A percentile compares a stretch with the other conserved stretches of the same genome.
Conservation (phyloP, 37 sponge, comb jelly and placozoan species). For the Diacarnus erythraeanus region DNA sequence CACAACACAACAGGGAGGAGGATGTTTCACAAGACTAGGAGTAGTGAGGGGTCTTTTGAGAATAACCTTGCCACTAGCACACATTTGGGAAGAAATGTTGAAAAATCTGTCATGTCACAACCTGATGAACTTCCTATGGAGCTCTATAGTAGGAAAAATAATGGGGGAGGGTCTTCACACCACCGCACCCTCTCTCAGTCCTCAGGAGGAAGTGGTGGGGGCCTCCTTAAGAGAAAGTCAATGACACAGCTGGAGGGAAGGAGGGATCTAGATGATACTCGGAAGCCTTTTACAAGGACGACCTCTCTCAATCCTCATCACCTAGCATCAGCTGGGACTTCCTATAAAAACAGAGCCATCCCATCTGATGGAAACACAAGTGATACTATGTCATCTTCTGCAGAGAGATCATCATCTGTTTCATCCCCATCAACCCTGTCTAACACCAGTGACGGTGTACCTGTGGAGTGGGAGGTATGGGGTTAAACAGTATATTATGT, state of each 20-base stretch:
- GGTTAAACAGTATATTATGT: not conserved
- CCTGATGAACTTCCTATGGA: not conserved
- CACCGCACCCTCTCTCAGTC: not conserved
- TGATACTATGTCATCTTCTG: not conserved
- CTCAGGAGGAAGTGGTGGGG: not conserved
- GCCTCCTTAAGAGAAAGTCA: not conserved
- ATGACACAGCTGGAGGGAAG: not conserved
- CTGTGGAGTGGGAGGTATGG: constrained; percentile 44
- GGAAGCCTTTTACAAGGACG: not conserved
- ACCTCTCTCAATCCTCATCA: not conserved
- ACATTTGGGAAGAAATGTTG: not conserved
- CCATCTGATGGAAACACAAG: not conserved
- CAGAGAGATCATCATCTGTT: not conserved
- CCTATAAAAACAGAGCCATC: not conserved
- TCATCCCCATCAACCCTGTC: not conserved
- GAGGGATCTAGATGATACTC: not conserved
- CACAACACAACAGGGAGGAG: not conserved
- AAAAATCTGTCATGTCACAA: not conserved
- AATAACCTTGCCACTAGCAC: not conserved
- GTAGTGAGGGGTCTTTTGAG: not conserved
- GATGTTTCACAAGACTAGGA: not conserved
- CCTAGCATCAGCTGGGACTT: not conserved
- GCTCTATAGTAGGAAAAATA: not conserved
- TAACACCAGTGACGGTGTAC: not conserved
- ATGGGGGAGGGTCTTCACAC: not conserved